Base-by-base conservation (phyloP, 1,140 invertebrate species). In the Homarus americanus region DNA sequence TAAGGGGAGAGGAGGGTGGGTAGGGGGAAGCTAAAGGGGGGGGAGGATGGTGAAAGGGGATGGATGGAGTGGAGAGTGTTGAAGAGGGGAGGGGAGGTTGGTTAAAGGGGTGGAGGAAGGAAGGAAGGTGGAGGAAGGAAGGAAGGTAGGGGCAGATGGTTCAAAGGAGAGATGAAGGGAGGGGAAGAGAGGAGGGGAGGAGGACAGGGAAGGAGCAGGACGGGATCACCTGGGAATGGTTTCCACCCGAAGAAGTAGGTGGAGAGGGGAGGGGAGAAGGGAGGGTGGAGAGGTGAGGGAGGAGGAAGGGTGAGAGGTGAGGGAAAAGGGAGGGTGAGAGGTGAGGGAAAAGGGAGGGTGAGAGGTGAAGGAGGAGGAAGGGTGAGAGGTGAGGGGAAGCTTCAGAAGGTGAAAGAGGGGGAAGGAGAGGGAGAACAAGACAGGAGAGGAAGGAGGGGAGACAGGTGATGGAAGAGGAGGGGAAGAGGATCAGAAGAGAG, bases 401-500 rank as follows among this genome's bases (percentile, higher is more conserved):
- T n/a, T n/a, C n/a, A n/a, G n/a, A 34, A 58, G 9, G 5, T 12
- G 24, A 17, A 32, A 34, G 7, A 28, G 28, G 9, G 44, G 34
- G 9, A 24, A 38, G 28, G 44, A 49, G 44, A 40, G 41, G 5
- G 28, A 34, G 40, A 49, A 24, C n/a, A 0, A n/a, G 53, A 10
- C 2, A 63, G 80, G 36, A 20, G 38, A 44, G 78, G 53, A 24
- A 69, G n/a, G n/a, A 63, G 72, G 78, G 72, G 79, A 36, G 79
- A 58, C n/a, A 49, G 79, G 24, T 24, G n/a, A 34, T 32, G 44
- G 28, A 44, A 58, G 41, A 49, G 79, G 58, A 17, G 36, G 73
- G 36, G 73, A 40, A 10, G n/a, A 40, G 49, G 78, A 80, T 38
- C 44, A 40, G 49, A 28, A 80, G 78, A 80, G 44, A 75, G n/a